phyloP scores from a whole-genome alignment of 1,140 invertebrate species.

The Leptinotarsa defecta region DNA sequence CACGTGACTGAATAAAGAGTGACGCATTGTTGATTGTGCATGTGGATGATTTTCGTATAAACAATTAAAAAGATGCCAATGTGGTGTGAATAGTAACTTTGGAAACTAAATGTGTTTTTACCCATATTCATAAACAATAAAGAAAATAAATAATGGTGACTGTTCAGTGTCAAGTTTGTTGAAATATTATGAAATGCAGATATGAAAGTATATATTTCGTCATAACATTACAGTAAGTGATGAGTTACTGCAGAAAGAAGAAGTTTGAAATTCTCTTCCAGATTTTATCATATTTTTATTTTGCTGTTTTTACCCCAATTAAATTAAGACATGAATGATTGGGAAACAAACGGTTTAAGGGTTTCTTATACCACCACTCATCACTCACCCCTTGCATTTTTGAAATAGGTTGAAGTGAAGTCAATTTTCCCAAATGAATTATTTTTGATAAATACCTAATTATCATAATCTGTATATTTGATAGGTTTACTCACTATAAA shows the following conservation, averaged over 20 bases:
- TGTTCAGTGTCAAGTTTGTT: slow-evolving; percentile 3
- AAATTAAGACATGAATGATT: no score
- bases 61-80: background rate
- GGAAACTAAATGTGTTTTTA: background rate
- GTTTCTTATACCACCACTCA: no score
- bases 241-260: background rate
- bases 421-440: no score
- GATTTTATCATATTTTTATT: no score
- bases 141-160: background rate
- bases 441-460: no score
- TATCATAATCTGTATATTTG: no score
- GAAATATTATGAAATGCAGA: background rate
- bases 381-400: no score
- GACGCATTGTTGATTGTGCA: slow-evolving; percentile 18
- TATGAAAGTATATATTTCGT: background rate
- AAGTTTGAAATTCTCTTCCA: no score
- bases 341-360: no score
- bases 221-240: background rate
- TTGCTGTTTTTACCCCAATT: no score
- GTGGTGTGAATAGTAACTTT: background rate
- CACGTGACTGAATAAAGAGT: slow-evolving; percentile 19
- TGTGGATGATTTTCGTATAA: slow-evolving; percentile 3
- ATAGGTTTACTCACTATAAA: no score
- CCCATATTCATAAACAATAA: background rate
- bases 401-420: no score